Evolutionary conservation across 2,888 invertebrate species (phyloP), one percentile per base, ranked within the genome.

Genomic region (Sesia bembeciformis): DNA sequence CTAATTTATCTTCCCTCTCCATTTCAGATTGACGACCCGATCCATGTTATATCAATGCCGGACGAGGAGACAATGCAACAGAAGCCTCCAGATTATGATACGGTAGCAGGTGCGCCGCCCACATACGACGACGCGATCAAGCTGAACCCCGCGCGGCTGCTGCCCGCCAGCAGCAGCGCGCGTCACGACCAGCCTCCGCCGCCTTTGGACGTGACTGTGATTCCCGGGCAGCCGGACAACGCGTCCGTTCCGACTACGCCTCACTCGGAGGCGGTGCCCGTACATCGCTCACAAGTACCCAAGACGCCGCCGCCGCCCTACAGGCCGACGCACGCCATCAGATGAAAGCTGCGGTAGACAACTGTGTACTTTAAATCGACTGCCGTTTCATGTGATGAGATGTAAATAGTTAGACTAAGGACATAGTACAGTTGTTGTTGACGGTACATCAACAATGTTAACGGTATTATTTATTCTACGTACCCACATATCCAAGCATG

Each of bases 61-160:
- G 90, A 90, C 60, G 90, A 90, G 63, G 89, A 88, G 69, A 89
- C 90, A 58, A 90, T 91, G 77, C 89, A 91, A 67, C 93, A 93
- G 69, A 94, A 94, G 74, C 93, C 94, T 42, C 94, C 94, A 3
- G 93, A 93, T 74, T 94, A 94, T 78, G 93, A 93, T 70, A 90
- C 92, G 4, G 93, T 93, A 54, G 92, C 93, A 5, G 93, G 93
- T 46, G 91, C 92, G 56, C 93, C 93, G 58, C 94, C 94, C 1
- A 92, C 92, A 23, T 94, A 94, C 78, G 93, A 93, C 72, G 93
- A 93, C 70, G 94, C 94, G 52, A 93, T 94, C 68, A 93, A 93
- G 76, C 81, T 94, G 59, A 92, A 91, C 81, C 93, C 93, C 23
- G 89, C 91, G 61, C 84, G 91, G 49, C 78, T 92, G 57, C 75